Evolutionary conservation across 2,888 invertebrate genomes (phyloP).

Genomic region (Microchrysa polita): DNA sequence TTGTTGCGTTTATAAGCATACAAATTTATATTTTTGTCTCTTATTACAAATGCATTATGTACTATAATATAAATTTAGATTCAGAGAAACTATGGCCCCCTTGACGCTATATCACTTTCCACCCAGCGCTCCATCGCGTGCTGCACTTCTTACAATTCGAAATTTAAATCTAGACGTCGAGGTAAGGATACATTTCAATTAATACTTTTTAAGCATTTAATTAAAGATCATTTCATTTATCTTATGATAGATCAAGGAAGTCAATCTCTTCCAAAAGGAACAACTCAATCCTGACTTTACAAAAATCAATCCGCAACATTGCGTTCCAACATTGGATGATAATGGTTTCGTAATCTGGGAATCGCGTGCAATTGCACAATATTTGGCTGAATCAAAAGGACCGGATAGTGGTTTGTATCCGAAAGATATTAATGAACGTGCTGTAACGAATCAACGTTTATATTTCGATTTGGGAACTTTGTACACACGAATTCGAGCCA

Average conservation of each 20-base stretch:
- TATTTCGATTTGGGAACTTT: slow-evolving; percentile 72
- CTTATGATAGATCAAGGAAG: slow-evolving; percentile 61
- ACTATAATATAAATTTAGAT: not conserved
- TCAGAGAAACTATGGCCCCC: slow-evolving; percentile 29
- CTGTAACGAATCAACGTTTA: slow-evolving; percentile 70
- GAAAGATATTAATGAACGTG: slow-evolving; percentile 67
- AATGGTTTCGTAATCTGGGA: slow-evolving; percentile 75
- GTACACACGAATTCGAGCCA: slow-evolving; percentile 71
- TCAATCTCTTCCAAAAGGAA: slow-evolving; percentile 70
- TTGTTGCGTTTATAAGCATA: too few species aligned
- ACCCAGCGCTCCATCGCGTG: slow-evolving; percentile 71
- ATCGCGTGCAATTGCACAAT: slow-evolving; percentile 72
- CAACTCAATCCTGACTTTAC: slow-evolving; percentile 69
- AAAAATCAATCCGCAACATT: slow-evolving; percentile 74
- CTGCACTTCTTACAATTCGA: slow-evolving; percentile 70
- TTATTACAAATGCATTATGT: too few species aligned
- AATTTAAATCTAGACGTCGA: slow-evolving; percentile 68
- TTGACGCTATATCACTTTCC: slow-evolving; percentile 69
- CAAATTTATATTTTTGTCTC: too few species aligned
- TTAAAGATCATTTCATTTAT: not conserved
- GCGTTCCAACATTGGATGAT: slow-evolving; percentile 75
- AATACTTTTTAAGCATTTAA: not conserved
- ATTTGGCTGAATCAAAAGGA: slow-evolving; percentile 69
- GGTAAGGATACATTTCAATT: slow-evolving; percentile 51
- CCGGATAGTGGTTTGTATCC: slow-evolving; percentile 70